phyloP scores from a whole-genome alignment of 2,797 vertebrate genomes.

The Thamnophis elegans region DNA sequence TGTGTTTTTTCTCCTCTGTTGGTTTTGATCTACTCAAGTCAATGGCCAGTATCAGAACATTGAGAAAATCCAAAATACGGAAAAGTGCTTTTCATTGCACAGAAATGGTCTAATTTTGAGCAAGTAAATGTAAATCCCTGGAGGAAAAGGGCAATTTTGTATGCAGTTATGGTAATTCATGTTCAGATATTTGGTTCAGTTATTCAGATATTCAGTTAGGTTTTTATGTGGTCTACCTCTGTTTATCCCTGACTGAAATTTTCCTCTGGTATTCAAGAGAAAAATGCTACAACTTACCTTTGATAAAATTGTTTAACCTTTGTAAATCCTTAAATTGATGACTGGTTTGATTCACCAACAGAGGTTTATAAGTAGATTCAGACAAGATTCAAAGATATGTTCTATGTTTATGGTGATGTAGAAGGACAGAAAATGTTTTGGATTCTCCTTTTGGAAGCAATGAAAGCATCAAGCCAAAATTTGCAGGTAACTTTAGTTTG shows the following conservation, averaged over 20 bases:
- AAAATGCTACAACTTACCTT: neutral
- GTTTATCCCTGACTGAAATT: neutral
- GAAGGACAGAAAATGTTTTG: neutral
- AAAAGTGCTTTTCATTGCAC: neutral
- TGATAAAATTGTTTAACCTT: neutral
- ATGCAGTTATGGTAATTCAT: neutral
- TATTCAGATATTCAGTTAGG: neutral
- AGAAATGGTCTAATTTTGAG: neutral
- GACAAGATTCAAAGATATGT: neutral
- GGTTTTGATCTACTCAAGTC: neutral
- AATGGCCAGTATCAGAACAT: neutral
- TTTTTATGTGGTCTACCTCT: neutral
- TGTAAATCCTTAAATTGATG: neutral
- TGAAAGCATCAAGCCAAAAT: neutral
- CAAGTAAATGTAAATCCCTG: neutral
- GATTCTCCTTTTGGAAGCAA: neutral
- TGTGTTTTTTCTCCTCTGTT: neutral
- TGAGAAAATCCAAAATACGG: neutral
- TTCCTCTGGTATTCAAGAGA: neutral
- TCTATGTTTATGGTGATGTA: neutral
- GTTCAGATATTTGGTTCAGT: neutral
- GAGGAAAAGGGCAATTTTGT: neutral
- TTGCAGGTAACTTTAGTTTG: neutral
- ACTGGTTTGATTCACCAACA: neutral
- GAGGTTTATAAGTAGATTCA: neutral